Evolutionary conservation across 2,113 vertebrate species (phyloP).

Genomic region (Willisornis vidua): DNA sequence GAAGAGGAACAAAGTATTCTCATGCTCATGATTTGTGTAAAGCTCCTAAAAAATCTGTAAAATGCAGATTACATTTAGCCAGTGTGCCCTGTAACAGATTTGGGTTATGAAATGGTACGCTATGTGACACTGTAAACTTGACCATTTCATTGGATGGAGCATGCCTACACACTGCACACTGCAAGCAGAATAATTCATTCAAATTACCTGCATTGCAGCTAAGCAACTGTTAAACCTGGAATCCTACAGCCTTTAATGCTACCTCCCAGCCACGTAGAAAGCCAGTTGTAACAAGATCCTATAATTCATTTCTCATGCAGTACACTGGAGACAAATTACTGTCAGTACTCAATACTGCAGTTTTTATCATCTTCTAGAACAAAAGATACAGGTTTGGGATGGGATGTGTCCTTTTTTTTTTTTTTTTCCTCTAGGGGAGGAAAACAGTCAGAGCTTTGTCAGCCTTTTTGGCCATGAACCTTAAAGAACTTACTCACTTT

Average conservation of each 20-base stretch:
- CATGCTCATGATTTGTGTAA: neutral
- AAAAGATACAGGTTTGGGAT: neutral
- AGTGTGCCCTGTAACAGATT: neutral
- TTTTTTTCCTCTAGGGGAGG: neutral
- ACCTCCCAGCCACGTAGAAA: neutral
- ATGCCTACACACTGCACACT: neutral
- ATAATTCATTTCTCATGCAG: conserved; percentile 49
- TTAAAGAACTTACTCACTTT: conserved; percentile 47
- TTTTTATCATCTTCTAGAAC: conserved; percentile 34
- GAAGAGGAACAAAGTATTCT: neutral
- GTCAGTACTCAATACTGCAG: conserved; percentile 9
- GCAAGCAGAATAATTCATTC: conserved; percentile 1
- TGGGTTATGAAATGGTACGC: neutral
- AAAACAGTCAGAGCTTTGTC: neutral
- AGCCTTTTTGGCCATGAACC: conserved; percentile 43
- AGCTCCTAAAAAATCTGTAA: neutral
- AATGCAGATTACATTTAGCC: neutral
- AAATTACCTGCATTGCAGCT: conserved; percentile 55
- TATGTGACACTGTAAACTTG: neutral
- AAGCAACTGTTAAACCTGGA: conserved; percentile 28
- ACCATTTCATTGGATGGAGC: neutral
- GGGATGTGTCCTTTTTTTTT: accelerated
- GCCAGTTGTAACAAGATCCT: conserved; percentile 23
- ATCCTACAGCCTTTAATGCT: conserved; percentile 12
- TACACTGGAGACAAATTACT: conserved; percentile 43